Evolutionary conservation across 2,113 vertebrate genomes (phyloP).

Genomic region (Gorsachius goisagi): DNA sequence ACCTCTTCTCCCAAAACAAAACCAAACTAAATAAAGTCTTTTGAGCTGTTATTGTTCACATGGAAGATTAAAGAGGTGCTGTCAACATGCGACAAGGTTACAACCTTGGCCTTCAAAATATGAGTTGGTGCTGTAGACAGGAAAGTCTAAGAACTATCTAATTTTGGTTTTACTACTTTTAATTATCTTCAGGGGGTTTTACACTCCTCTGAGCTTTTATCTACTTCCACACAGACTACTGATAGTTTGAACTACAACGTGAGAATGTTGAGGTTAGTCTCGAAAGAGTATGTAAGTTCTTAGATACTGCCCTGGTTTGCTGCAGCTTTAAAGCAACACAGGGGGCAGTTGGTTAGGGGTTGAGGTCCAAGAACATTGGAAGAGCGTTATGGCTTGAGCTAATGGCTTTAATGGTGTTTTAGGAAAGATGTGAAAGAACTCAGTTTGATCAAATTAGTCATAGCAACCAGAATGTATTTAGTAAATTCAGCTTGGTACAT

Average conservation of each 20-base stretch:
- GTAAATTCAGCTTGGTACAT: rapidly evolving
- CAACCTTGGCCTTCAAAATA: not conserved
- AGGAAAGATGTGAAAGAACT: not conserved
- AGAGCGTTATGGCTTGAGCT: not conserved
- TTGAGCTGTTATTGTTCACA: not conserved
- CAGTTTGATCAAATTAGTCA: not conserved
- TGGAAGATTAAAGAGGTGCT: not conserved
- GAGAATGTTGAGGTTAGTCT: not conserved
- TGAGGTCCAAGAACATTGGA: not conserved
- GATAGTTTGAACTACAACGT: not conserved
- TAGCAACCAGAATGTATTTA: not conserved
- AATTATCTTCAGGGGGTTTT: not conserved
- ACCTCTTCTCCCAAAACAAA: not conserved
- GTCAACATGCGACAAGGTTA: not conserved
- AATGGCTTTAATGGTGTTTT: not conserved
- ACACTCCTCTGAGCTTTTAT: not conserved
- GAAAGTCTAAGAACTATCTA: not conserved
- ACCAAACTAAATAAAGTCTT: not conserved
- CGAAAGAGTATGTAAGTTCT: not conserved
- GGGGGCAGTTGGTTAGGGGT: not conserved
- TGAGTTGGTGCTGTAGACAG: not conserved
- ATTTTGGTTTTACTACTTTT: not conserved
- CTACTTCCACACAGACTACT: not conserved
- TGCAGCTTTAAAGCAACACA: not conserved
- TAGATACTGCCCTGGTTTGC: not conserved